Evolutionary conservation across 2,888 invertebrate species (phyloP), one percentile per base, ranked within the genome.

Genomic region (Lycaena phlaeas): DNA sequence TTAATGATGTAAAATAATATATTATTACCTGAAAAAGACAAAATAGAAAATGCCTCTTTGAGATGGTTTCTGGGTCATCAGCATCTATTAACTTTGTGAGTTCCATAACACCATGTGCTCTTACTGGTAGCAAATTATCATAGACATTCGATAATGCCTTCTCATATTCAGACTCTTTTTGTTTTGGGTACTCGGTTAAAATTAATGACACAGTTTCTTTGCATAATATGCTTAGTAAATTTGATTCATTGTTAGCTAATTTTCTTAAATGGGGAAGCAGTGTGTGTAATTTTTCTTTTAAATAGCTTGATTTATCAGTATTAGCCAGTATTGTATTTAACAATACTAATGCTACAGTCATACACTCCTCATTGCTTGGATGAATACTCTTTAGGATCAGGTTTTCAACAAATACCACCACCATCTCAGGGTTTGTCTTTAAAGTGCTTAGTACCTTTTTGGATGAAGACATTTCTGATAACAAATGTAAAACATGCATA

Each of bases 31-130:
- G 88, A 57, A 94, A 91, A 17, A 94, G 72, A 55, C 89, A 89
- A 42, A 93, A 82, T 39, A 94, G 62, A 48, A 88, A 86, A 49
- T 89, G 87, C 56, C 89, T 89, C 52, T 90, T 88, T 1, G 87
- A 82, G 45, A 90, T 60, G 6, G 90, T 86, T 54, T 89, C 88
- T 15, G 75, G 53, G 71, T 95, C 90, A 49, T 84, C 86, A 11
- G 69, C 69, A 56, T 90, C 87, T 37, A 95, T 84, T n/a, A 95
- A 77, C 72, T 89, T 91, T 10, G 88, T 88, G 10, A 96, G 68
- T 36, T 87, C 76, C 52, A 94, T 88, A 26, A 95, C 75, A 4
- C 91, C 95, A 72, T 95, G 95, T 7, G 92, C 95, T 63, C 91
- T 86, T 0, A 92, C 88, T n/a, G 95, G 95, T 34, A 95, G 66